Base-by-base conservation (phyloP, 2,888 invertebrate genomes). In the Pseudococcus longispinus region DNA sequence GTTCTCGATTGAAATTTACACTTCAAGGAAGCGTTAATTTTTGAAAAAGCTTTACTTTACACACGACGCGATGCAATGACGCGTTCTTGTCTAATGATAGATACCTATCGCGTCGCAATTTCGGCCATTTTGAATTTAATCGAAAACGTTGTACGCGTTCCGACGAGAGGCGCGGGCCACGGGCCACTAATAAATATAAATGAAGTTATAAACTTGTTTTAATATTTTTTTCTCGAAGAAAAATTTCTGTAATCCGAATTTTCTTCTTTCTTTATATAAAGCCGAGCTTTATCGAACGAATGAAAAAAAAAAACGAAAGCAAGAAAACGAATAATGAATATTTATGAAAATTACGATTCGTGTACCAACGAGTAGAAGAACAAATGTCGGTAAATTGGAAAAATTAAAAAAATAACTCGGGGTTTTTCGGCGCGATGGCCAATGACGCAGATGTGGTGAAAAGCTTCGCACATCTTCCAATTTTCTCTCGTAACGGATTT, bases 101-200 rank as follows among this genome's bases (percentile, higher is more conserved):
- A 51, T 65, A 26, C 26, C 65, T 65, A 51, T n/a, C 51, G 60
- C 26, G 9, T 65, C 26, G 65, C 26, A 65, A 65, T 65, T 65
- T 65, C 65, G 65, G 65, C 65, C 65, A 65, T 65, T 65, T 65
- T 65, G 26, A 65, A 65, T 65, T 65, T 65, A 23, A 65, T 65
- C 65, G 65, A 65, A 65, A 65, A 65, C 26, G 11, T 65, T 4
- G 11, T n/a, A n/a, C 51, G 18, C 51, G 51, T 46, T 3, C 26
- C 26, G 65, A 26, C 13, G 11, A 26, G 26, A 4, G 65, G 3
- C 6, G 26, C 65, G 65, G 11, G 15, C 5, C 8, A 26, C 51
- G 18, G 51, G n/a, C 51, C n/a, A 9, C 23, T 65, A 65, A 65
- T 65, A 65, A 65, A 65, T 65, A 65, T 26, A 65, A 65, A 65